Percentiles rank a stretch among this genome's conserved stretches.
phyloP scores from a whole-genome alignment of 1,140 invertebrate genomes.

The Whitmania pigra region DNA sequence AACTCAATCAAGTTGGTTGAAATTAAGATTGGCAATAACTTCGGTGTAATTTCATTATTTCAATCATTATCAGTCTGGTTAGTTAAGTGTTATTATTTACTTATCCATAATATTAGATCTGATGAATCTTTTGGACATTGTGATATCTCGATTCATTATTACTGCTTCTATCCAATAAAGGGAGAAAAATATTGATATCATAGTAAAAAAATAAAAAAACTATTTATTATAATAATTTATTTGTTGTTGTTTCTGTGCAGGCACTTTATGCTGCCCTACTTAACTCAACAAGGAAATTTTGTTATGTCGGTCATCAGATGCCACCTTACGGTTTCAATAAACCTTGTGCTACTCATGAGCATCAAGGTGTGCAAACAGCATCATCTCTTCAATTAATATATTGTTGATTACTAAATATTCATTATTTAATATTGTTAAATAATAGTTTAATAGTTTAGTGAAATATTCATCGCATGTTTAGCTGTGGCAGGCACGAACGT shows the following conservation, averaged over 20 bases:
- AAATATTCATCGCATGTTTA: background rate
- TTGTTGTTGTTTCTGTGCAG: background rate
- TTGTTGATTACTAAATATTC: background rate
- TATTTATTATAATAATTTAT: too few species aligned
- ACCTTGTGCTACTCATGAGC: background rate
- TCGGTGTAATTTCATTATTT: too few species aligned
- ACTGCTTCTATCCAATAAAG: too few species aligned
- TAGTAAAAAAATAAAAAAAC: too few species aligned
- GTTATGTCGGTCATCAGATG: background rate
- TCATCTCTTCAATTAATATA: background rate
- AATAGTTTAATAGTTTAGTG: background rate
- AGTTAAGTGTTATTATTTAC: too few species aligned
- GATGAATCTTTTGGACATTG: too few species aligned
- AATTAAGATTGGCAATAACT: too few species aligned
- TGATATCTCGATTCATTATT: too few species aligned
- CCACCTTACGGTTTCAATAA: background rate
- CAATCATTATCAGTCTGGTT: too few species aligned
- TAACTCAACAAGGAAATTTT: background rate
- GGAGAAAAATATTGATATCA: too few species aligned
- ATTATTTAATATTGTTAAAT: background rate
- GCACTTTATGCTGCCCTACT: background rate
- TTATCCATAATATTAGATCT: too few species aligned
- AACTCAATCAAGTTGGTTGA: background rate
- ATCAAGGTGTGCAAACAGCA: background rate
- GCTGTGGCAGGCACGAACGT: constrained; percentile 3